Evolutionary conservation across 2,888 invertebrate species (phyloP).

Genomic region (Cyaniris semiargus): DNA sequence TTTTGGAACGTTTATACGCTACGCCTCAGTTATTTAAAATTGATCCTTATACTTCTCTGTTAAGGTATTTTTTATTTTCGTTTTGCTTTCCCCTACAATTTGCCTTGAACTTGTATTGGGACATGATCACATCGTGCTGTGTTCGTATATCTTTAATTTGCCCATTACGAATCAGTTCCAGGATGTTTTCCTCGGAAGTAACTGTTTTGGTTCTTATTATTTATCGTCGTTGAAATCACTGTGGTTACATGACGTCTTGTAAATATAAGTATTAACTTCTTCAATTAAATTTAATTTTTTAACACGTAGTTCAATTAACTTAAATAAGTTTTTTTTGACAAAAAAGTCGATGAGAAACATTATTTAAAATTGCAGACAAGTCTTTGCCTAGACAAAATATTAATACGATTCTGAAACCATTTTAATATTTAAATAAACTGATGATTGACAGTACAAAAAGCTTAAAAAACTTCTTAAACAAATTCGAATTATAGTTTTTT

Average conservation of each 20-base stretch:
- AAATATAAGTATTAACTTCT: background rate
- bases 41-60: conserved; percentile 50
- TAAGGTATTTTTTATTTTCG: conserved; percentile 42
- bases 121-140: conserved; percentile 38
- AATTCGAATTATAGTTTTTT: background rate
- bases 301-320: no score
- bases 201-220: conserved; percentile 37
- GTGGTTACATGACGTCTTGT: background rate
- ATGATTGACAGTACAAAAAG: conserved; percentile 8
- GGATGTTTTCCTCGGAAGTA: conserved; percentile 38
- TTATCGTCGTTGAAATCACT: conserved; percentile 7
- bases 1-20: conserved; percentile 63
- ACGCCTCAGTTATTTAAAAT: conserved; percentile 49
- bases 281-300: no score
- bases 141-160: conserved; percentile 37
- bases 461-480: background rate
- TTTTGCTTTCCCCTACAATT: conserved; percentile 36
- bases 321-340: no score
- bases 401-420: background rate
- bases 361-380: background rate
- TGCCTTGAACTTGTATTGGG: conserved; percentile 63
- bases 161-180: conserved; percentile 40
- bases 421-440: background rate
- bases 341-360: no score
- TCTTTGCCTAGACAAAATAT: background rate